Base-by-base conservation (phyloP, 1,140 invertebrate species). In the Calliphora vicina region DNA sequence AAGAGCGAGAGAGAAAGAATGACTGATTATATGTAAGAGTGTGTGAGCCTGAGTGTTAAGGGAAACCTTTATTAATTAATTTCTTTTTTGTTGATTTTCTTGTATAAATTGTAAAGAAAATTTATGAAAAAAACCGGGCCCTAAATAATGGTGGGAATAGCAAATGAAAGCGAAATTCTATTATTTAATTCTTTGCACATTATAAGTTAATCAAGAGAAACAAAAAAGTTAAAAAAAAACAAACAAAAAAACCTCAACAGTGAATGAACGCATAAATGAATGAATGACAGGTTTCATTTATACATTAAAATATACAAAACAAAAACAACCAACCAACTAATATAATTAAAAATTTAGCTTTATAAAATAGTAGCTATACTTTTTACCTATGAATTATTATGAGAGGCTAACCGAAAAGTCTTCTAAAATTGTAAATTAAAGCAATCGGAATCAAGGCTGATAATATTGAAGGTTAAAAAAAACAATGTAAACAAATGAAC, bases 111-210 rank as follows among this genome's bases (percentile, higher is more conserved):
- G n/a, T n/a, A 80, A 43, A 17, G 15, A 43, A 80, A 45, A n/a
- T 45, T n/a, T 80, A 80, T 25, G 20, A 25, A 35, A 35, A 35
- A 35, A 35, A 35, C 6, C 10, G 10, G 35, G 6, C 20, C 25
- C 9, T 4, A 23, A 15, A 23, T 86, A 83, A 84, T 86, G 86
- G 83, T 86, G 86, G 86, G 87, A 87, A 88, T 80, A 88, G 88
- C 80, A 74, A 74, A 74, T 74, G 88, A 89, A 89, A 89, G 88
- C 86, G 88, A 89, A 89, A 89, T 89, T 89, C 88, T 89, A 88
- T 89, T 89, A 89, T 89, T 89, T 89, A 89, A 89, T 89, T 89
- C 87, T 76, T 82, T 27, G 82, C 43, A 86, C 86, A 89, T 88
- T 87, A 86, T 87, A 87, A 83, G 87, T 85, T 86, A 88, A 87